Evolutionary conservation across 1,140 invertebrate genomes (phyloP), one percentile per base, ranked within the genome.

Genomic region (Drosophila punjabiensis): DNA sequence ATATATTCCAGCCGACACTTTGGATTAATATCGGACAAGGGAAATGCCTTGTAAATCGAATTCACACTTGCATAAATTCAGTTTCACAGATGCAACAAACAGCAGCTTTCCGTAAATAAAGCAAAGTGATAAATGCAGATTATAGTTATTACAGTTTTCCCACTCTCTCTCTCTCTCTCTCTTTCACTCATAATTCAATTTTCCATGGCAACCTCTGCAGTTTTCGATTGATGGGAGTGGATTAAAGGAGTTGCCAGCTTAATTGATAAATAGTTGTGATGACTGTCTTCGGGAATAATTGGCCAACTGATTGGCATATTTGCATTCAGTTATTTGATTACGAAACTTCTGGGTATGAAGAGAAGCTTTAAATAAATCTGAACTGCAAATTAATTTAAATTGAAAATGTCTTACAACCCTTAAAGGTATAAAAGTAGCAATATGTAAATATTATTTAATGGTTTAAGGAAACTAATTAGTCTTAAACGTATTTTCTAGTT

Each of bases 291-390:
- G 33, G 55, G 24, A 18, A 16, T 48, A 59, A 67, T 39, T 66
- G 47, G 33, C 55, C 47, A 24, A 73, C 60, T 68, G 41, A 66
- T 67, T 63, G 60, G 56, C 55, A 69, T 59, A 82, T 73, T 87
- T 86, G 79, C 52, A 52, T 67, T 77, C 32, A 74, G 80, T 74
- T 62, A 88, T 80, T 80, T 67, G 56, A 73, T 77, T 70, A n/a
- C 8, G 7, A 16, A 64, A 48, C 2, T 45, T 48, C 52, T 50
- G n/a, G 20, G 20, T 30, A 30, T 55, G 24, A 56, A 62, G 67
- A 61, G 61, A 59, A 48, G 18, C n/a, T n/a, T 13, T 1, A 18
- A 18, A 18, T 11, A 2, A 48, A 9, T 28, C 1, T 30, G 10
- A 18, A 39, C 8, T 5, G 9, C 14, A 30, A 32, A 24, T 41